These are phyloP conservation scores for Malurus elegans DNA, from an alignment of 2,113 vertebrate species.

Conservation along the genomic window DNA sequence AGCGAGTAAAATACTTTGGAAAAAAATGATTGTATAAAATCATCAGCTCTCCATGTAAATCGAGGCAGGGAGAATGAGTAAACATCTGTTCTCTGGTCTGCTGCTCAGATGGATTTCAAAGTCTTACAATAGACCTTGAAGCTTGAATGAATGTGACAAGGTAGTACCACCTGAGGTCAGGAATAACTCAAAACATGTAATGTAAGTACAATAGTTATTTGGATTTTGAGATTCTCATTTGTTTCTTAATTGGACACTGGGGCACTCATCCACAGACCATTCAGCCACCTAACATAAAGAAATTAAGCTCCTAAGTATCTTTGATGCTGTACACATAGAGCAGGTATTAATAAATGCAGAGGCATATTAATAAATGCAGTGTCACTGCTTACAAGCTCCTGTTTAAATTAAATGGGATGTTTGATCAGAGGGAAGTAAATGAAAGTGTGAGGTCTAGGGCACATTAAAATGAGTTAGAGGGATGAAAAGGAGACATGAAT, in stretches of 20 bases:
- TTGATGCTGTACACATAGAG: neutral
- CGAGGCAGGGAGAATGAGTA: neutral
- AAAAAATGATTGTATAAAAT: neutral
- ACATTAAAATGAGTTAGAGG: neutral
- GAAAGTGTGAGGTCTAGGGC: neutral
- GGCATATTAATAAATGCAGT: neutral
- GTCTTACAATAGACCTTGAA: neutral
- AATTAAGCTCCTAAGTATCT: neutral
- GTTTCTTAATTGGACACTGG: neutral
- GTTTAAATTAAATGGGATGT: neutral
- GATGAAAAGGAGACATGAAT: neutral
- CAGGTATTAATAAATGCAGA: neutral
- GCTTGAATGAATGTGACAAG: neutral
- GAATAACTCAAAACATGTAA: neutral
- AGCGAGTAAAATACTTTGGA: neutral
- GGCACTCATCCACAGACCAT: neutral
- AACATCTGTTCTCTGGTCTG: neutral
- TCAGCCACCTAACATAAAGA: neutral
- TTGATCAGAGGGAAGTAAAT: neutral
- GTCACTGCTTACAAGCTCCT: neutral
- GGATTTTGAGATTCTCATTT: neutral
- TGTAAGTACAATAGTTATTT: neutral
- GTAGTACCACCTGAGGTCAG: neutral
- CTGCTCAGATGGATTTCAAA: neutral
- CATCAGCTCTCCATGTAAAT: neutral